Evolutionary conservation across 2,797 vertebrate genomes (phyloP), one percentile per base, ranked within the genome.

Genomic region (Zenarchopterus dispar): DNA sequence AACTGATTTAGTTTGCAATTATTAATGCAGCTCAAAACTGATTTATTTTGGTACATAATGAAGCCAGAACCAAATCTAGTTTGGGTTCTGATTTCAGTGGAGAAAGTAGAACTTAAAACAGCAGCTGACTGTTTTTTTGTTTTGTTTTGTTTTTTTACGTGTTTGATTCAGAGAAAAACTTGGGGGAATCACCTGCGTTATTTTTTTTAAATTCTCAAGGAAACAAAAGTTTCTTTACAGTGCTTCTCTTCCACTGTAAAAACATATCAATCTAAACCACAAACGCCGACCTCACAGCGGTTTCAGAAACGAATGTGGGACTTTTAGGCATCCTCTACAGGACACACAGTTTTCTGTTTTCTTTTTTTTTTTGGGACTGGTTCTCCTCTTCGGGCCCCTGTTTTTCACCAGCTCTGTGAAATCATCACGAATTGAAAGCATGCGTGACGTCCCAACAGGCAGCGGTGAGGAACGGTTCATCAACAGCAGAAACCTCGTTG

Each of bases 171-270:
- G 26, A 26, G 26, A 48, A 33, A n/a, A 9, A 23, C 21, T 1
- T 11, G 22, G 56, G 52, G 42, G 26, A 62, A 65, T 26, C n/a
- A 61, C 53, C 44, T 28, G 13, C 8, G 17, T 43, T 31, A 19
- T 43, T 36, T 19, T 9, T n/a, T 19, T 2, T 19, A 41, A 18
- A 28, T 33, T 55, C 17, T 50, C 17, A 39, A 41, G 42, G n/a
- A 9, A 36, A 48, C 6, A 22, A 15, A 8, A 4, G n/a, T 13
- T n/a, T 41, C 33, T 51, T n/a, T 17, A 13, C 7, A 8, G 7
- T 22, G 49, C 56, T 22, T 50, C 18, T 3, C 15, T 22, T 50
- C 24, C 16, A 22, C 24, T 22, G 41, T 23, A 45, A 9, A 50
- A 16, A 18, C 50, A 17, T 59, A 16, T 44, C 17, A 36, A 13